phyloP scores from a whole-genome alignment of 2,888 invertebrate genomes.

The Nowickia ferox region DNA sequence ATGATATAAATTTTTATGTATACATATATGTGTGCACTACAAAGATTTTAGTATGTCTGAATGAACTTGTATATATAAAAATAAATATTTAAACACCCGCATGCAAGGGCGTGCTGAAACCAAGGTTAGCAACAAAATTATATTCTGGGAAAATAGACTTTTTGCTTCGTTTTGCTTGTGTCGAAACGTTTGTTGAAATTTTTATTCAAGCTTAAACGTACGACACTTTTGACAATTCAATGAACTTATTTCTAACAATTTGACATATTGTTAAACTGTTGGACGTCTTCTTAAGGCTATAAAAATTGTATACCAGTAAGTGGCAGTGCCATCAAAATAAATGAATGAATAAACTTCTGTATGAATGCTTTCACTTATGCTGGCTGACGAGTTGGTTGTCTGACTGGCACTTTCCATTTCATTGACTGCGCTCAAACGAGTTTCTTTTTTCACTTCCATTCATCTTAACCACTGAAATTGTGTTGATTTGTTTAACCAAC shows the following conservation, averaged over 20 bases:
- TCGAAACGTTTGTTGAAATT: constrained; percentile 39
- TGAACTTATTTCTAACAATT: constrained; percentile 64
- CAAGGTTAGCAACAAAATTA: constrained; percentile 51
- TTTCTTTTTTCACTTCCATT: constrained; percentile 13
- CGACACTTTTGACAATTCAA: constrained; percentile 71
- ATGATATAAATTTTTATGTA: not conserved
- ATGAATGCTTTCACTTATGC: constrained; percentile 65
- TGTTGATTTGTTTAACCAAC: constrained; percentile 61
- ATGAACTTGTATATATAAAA: constrained; percentile 27
- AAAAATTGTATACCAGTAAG: constrained; percentile 38
- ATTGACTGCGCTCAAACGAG: constrained; percentile 55
- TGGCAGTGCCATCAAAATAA: constrained; percentile 47
- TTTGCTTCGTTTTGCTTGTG: constrained; percentile 14
- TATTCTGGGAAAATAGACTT: constrained; percentile 36
- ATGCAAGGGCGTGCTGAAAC: constrained; percentile 69
- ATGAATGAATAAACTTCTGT: constrained; percentile 33
- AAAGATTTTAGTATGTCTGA: constrained; percentile 28
- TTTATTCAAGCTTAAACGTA: constrained; percentile 45
- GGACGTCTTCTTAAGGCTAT: constrained; percentile 52
- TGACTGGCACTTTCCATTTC: constrained; percentile 69
- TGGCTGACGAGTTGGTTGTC: constrained; percentile 49
- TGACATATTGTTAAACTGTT: constrained; percentile 71
- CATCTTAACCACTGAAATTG: constrained; percentile 30
- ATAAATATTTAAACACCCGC: constrained; percentile 69
- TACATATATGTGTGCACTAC: constrained; percentile 20